Evolutionary conservation across 2,113 vertebrate genomes (phyloP).

Genomic region (Oryzias celebensis): DNA sequence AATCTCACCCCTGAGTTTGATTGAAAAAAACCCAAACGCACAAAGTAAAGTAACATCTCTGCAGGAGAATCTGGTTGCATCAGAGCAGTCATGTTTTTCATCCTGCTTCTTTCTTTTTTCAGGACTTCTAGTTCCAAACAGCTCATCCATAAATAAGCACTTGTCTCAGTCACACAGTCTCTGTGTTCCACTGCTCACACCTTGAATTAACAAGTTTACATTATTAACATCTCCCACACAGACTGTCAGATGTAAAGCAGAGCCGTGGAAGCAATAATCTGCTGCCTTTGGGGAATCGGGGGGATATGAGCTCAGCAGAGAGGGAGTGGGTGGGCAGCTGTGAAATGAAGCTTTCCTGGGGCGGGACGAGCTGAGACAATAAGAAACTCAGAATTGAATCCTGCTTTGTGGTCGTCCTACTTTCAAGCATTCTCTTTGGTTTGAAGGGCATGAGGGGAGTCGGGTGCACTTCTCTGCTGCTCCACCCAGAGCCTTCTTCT

Average conservation of each 20-base stretch:
- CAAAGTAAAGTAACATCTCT: no score
- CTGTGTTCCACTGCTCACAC: conserved; percentile 15
- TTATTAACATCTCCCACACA: conserved; percentile 10
- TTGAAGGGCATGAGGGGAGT: no score
- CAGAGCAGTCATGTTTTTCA: background rate
- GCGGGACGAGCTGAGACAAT: conserved; percentile 24
- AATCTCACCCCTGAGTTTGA: no score
- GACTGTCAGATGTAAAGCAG: conserved; percentile 1
- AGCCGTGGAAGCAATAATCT: conserved; percentile 20
- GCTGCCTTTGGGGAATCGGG: conserved; percentile 4
- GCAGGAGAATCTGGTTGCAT: no score
- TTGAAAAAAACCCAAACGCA: no score
- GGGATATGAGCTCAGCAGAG: conserved; percentile 16
- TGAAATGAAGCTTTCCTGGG: conserved; percentile 42
- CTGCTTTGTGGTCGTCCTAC: conserved; percentile 8
- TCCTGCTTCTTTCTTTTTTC: background rate
- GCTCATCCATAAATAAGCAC: conserved; percentile 19
- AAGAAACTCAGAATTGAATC: conserved; percentile 37
- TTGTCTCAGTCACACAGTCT: conserved; percentile 3
- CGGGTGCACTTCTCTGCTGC: no score
- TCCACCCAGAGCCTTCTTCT: no score
- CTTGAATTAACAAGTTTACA: conserved; percentile 24
- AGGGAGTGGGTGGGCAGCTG: conserved; percentile 28
- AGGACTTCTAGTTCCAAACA: background rate
- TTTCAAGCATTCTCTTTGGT: background rate